Base-by-base conservation (phyloP, 2,888 invertebrate genomes). In the Dicranocentrus wangi region DNA sequence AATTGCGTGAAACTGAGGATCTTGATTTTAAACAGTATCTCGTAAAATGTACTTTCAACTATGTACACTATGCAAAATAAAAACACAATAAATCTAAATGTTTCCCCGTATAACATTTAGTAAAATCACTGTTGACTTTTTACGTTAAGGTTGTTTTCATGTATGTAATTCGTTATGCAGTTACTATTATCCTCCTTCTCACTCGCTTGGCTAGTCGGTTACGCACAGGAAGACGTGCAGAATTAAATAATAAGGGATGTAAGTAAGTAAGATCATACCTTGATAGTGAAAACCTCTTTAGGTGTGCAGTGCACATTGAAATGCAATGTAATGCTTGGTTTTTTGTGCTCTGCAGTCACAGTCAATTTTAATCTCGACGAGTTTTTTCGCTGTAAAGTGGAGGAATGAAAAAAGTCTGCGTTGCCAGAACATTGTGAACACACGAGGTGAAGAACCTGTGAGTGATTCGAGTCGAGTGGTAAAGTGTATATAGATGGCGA, bases 381-480 rank as follows among this genome's bases (percentile, higher is more conserved):
- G 65, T 61, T 72, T n/a, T n/a, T 32, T 17, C 47, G 15, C 5
- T 10, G n/a, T 47, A 5, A 47, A 17, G 73, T 60, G 42, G 42
- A 23, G 21, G 39, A 63, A 2, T 63, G 23, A 63, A 42, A 60
- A 21, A 55, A 7, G 55, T 55, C 23, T 55, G 13, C 23, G 10
- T 7, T 10, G 21, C 8, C 7, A n/a, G 13, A n/a, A 47, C n/a
- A 70, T 19, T n/a, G n/a, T n/a, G n/a, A n/a, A n/a, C n/a, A n/a
- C 75, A 75, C 55, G 75, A 75, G 75, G 75, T 75, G 75, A 75
- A 75, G 75, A 75, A 75, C 75, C 75, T 75, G 75, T 42, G 63
- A 63, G 63, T 2, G 60, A 39, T n/a, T 2, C 28, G 23, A 53
- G 19, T 5, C 5, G 53, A 27, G 60, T 17, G 19, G 19, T 10